A percentile compares a stretch with the other conserved stretches of the same genome.
These are phyloP conservation scores for Rhincodon typus DNA, from an alignment of 2,797 vertebrate species.

Conservation along the genomic window DNA sequence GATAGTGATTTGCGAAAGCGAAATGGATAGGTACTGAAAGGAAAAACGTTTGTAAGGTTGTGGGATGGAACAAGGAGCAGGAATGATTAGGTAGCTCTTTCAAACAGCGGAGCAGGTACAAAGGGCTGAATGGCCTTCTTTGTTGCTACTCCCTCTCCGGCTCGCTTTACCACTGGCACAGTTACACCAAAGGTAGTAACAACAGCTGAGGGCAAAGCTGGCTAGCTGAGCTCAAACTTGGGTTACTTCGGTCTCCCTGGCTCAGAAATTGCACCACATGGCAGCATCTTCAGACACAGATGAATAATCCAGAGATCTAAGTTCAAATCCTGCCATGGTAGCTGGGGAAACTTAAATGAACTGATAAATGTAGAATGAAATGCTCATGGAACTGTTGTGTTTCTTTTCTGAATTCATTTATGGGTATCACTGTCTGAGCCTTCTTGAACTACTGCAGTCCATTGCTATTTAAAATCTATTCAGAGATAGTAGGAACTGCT, in stretches of 20 bases:
- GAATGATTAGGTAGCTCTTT: background rate
- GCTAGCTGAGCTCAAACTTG: background rate
- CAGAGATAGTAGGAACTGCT: too few species aligned
- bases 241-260: background rate
- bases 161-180: background rate
- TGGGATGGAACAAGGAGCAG: too few species aligned
- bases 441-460: too few species aligned
- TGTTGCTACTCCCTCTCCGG: background rate
- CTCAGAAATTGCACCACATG: background rate
- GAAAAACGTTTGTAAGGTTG: background rate
- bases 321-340: too few species aligned
- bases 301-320: too few species aligned
- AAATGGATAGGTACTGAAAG: background rate
- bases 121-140: background rate
- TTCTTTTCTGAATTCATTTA: too few species aligned
- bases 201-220: background rate
- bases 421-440: too few species aligned
- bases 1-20: background rate
- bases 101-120: background rate
- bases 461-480: too few species aligned
- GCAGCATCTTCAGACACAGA: too few species aligned
- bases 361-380: too few species aligned
- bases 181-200: background rate
- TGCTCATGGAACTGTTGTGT: too few species aligned
- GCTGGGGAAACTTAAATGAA: too few species aligned